phyloP scores from a whole-genome alignment of 2,888 invertebrate genomes.

The Nomada hirtipes region DNA sequence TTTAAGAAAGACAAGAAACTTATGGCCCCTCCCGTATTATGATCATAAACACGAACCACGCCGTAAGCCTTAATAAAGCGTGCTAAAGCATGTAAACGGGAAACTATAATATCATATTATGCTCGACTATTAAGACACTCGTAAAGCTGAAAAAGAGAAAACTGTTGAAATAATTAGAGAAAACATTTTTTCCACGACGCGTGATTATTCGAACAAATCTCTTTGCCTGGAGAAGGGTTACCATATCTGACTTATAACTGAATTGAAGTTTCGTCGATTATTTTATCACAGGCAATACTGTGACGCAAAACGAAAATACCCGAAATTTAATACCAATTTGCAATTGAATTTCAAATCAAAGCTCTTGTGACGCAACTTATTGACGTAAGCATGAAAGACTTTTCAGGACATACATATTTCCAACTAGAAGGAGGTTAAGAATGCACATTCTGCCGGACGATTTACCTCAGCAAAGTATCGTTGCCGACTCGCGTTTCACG shows the following conservation, averaged over 20 bases:
- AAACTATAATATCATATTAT: background rate
- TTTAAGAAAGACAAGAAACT: background rate
- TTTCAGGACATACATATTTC: background rate
- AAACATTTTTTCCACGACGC: background rate
- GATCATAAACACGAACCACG: background rate
- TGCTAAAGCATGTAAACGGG: constrained; percentile 1
- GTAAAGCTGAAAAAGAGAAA: background rate
- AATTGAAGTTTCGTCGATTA: too few relatives aligned
- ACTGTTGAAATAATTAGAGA: background rate
- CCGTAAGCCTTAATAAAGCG: constrained; percentile 12
- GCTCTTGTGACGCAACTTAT: too few relatives aligned
- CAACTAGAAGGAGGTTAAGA: constrained; percentile 20
- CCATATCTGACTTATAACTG: too few relatives aligned
- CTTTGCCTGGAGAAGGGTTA: too few relatives aligned
- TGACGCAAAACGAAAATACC: too few relatives aligned
- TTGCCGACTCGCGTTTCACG: constrained; percentile 35
- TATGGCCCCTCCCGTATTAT: background rate
- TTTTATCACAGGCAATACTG: too few relatives aligned
- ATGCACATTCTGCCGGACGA: constrained; percentile 16
- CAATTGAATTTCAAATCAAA: too few relatives aligned
- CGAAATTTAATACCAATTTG: too few relatives aligned
- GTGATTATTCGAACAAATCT: too few relatives aligned
- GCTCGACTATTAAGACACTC: background rate
- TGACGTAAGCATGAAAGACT: background rate
- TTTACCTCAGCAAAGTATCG: constrained; percentile 38